Percentiles rank a stretch among this genome's conserved stretches.
These are phyloP conservation scores for Xestia sexstrigata DNA, from an alignment of 2,888 invertebrate species.

Conservation along the genomic window DNA sequence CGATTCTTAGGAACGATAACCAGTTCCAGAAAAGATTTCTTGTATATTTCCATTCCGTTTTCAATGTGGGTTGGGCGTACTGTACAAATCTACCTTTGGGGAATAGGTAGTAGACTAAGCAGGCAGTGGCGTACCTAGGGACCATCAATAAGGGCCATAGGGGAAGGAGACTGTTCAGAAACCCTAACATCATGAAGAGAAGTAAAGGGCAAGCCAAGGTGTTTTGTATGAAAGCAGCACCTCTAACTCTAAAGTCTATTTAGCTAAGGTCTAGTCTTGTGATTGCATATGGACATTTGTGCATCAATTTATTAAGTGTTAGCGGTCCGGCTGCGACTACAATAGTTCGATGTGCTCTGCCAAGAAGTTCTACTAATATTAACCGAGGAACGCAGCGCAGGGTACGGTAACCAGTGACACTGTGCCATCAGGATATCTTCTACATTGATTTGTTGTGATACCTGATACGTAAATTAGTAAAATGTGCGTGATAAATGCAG, in stretches of 20 bases:
- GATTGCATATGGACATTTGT: not conserved
- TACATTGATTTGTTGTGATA: not conserved
- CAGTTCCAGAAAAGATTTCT: not conserved
- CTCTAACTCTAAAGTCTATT: not conserved
- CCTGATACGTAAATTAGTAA: not conserved
- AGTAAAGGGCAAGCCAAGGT: not conserved
- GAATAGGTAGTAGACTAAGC: not conserved
- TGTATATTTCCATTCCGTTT: not conserved
- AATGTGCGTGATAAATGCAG: not conserved
- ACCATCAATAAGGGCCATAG: not conserved
- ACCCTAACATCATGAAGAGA: not conserved
- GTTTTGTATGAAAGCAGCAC: not conserved
- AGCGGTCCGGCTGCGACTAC: conserved; percentile 40
- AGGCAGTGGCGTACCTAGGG: not conserved
- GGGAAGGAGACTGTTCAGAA: not conserved
- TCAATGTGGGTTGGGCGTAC: not conserved
- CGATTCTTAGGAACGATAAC: not conserved
- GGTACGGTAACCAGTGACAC: conserved; percentile 13
- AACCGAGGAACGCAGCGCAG: conserved; percentile 60
- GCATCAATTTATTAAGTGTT: conserved; percentile 14
- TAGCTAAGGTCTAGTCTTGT: not conserved
- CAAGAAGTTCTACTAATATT: conserved; percentile 73
- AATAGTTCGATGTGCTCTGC: conserved; percentile 63
- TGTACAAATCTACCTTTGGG: too few species aligned
- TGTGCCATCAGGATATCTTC: conserved; percentile 13